These are phyloP conservation scores for Cyclopterus lumpus DNA, from an alignment of 2,797 vertebrate species.

Conservation along the genomic window DNA sequence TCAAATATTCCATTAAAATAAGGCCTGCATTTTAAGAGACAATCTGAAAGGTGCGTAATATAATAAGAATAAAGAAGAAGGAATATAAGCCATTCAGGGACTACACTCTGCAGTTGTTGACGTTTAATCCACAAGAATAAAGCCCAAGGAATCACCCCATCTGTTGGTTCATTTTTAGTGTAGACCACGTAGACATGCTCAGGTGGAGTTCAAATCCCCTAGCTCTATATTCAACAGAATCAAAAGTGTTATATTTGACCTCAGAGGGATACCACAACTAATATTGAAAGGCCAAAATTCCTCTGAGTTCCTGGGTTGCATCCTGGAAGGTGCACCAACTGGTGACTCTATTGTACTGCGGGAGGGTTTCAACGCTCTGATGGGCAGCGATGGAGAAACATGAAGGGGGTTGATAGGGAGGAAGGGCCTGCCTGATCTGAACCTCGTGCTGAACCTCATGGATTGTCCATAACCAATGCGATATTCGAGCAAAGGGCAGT, in stretches of 20 bases:
- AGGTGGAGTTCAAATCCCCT: neutral
- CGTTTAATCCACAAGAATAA: neutral
- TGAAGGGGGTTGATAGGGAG: no score
- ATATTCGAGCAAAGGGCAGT: neutral
- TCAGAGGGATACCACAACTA: slow-evolving; percentile 12
- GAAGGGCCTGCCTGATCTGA: no score
- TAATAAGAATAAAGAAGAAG: neutral
- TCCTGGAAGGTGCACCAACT: no score
- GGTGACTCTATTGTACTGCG: neutral
- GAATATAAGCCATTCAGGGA: neutral
- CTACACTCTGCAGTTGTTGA: neutral
- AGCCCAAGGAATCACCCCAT: neutral
- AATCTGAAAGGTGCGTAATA: neutral
- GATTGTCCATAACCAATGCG: no score
- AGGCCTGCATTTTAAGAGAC: neutral
- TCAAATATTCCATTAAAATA: slow-evolving; percentile 1
- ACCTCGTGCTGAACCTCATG: no score
- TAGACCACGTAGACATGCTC: neutral
- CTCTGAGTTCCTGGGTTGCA: no score
- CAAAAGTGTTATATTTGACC: neutral
- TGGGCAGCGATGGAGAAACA: no score
- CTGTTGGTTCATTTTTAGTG: neutral
- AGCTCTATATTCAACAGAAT: slow-evolving; percentile 13
- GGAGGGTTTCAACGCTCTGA: neutral
- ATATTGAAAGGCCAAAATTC: neutral